Percentiles rank a stretch among this genome's conserved stretches.
These are phyloP conservation scores for Microtus montanus DNA, from an alignment of 2,113 vertebrate genomes.

Conservation along the genomic window DNA sequence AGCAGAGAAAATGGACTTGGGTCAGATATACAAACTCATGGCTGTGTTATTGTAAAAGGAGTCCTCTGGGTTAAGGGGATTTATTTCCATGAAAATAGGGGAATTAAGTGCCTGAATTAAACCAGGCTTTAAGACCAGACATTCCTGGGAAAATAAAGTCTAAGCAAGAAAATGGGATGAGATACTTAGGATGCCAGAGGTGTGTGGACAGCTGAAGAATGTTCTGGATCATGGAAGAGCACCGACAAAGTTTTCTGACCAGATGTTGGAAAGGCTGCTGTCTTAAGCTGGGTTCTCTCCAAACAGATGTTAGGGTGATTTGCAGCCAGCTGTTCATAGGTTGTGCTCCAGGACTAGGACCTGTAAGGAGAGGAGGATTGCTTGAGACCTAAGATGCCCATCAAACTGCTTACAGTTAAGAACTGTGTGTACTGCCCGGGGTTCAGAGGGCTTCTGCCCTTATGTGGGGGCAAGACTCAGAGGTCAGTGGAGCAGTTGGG, in stretches of 20 bases:
- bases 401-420: neutral
- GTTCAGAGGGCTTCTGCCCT: neutral
- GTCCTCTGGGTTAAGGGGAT: neutral
- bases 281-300: neutral
- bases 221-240: neutral
- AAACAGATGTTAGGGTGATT: neutral
- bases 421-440: rapidly evolving
- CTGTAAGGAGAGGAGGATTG: neutral
- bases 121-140: neutral
- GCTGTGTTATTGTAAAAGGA: neutral
- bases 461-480: too few species aligned
- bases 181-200: neutral
- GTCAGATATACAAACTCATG: neutral
- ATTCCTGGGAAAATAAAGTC: neutral
- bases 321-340: neutral
- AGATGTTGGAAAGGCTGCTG: neutral
- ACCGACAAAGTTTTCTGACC: neutral
- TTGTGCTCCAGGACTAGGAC: too few species aligned
- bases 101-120: neutral
- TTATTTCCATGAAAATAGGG: neutral
- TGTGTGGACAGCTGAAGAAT: neutral
- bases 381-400: neutral
- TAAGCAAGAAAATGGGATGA: neutral
- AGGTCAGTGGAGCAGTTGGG: too few species aligned
- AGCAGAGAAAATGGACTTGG: neutral